phyloP scores from a whole-genome alignment of 2,113 vertebrate genomes.

The Dromaius novaehollandiae region DNA sequence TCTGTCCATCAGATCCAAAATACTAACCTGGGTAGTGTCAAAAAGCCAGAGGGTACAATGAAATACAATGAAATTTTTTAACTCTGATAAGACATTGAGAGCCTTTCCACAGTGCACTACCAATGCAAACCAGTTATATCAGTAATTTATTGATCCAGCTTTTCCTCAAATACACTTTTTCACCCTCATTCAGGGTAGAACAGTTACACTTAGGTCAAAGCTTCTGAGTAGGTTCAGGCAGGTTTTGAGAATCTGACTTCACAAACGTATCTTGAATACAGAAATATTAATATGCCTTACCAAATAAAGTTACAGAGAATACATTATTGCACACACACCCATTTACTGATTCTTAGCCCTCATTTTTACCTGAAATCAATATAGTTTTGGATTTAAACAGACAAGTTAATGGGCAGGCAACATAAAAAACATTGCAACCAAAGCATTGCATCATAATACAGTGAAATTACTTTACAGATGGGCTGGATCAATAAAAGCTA shows the following conservation, averaged over 20 bases:
- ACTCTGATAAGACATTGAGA: neutral
- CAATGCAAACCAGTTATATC: neutral
- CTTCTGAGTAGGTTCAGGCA: neutral
- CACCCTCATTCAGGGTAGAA: neutral
- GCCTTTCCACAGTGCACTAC: neutral
- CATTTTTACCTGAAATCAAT: neutral
- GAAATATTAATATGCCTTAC: neutral
- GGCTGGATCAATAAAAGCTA: neutral
- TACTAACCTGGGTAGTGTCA: neutral
- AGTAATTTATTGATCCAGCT: neutral
- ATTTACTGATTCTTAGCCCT: neutral
- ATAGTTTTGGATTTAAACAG: constrained; percentile 23
- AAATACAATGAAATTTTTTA: neutral
- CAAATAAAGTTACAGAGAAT: neutral
- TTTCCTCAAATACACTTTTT: neutral
- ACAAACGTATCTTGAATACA: neutral
- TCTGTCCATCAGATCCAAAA: neutral
- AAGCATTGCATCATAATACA: neutral
- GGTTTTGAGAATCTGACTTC: neutral
- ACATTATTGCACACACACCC: neutral
- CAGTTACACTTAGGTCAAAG: neutral
- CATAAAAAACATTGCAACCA: neutral
- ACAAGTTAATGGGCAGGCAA: neutral
- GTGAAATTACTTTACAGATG: neutral
- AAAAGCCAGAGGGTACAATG: no score